Conservation (phyloP, 2,888 invertebrate species). For the Drosophila affinis region DNA sequence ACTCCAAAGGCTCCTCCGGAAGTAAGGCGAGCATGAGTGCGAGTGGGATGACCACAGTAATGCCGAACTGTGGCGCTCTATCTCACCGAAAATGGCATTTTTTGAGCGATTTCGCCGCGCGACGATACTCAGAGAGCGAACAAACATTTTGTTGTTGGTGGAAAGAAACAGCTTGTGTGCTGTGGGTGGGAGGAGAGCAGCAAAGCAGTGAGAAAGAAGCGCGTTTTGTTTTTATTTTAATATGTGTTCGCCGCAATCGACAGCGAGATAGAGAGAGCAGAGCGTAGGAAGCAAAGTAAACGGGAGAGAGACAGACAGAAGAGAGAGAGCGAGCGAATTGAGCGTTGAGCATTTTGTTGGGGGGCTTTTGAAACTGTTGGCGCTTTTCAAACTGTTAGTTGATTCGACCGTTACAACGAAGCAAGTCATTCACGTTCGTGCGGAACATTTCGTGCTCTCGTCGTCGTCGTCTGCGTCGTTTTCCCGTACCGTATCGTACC, state of each 20-base stretch:
- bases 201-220: too few relatives aligned
- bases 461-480: constrained; percentile 44
- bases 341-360: constrained; percentile 6
- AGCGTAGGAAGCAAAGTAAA: constrained; percentile 2
- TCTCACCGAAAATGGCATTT: constrained; percentile 66
- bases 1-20: constrained; percentile 54
- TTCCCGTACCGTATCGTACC: constrained; percentile 51
- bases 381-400: constrained; percentile 19
- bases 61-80: constrained; percentile 42
- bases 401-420: constrained; percentile 75
- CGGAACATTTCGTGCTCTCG: constrained; percentile 48
- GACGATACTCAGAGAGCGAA: not conserved
- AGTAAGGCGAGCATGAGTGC: constrained; percentile 39
- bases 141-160: too few relatives aligned
- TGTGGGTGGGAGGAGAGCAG: too few relatives aligned
- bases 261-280: not conserved
- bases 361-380: constrained; percentile 27
- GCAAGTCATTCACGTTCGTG: constrained; percentile 61
- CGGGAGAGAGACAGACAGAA: not conserved
- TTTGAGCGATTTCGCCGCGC: constrained; percentile 80
- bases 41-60: constrained; percentile 44
- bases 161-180: too few relatives aligned
- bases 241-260: constrained; percentile 25
- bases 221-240: constrained; percentile 14
- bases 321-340: not conserved